Evolutionary conservation across 2,113 vertebrate species (phyloP), one percentile per base, ranked within the genome.

Genomic region (Labeo rohita): DNA sequence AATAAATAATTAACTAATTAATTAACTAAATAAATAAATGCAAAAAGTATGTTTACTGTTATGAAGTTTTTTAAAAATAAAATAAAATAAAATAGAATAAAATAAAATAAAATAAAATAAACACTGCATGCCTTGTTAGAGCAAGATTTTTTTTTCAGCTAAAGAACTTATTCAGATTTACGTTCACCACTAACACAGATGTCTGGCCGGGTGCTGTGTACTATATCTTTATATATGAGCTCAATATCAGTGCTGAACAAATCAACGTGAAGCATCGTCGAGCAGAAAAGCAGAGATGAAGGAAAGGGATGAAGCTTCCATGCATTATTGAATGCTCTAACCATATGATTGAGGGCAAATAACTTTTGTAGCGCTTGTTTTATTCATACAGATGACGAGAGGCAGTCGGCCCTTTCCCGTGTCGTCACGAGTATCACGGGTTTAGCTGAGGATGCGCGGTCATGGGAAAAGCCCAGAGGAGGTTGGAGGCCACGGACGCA

Each of bases 321-420:
- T 86, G 50, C 80, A 88, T 86, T 79, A 79, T 68, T 86, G 80
- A 76, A 88, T 66, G 80, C 43, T 74, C 70, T 76, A 84, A 85
- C 83, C 72, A 56, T 47, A 77, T 56, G 70, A 66, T 49, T 21
- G 45, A 63, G 49, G 74, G 74, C 84, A 77, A 50, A 66, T 85
- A 66, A 68, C 84, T 79, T 85, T 66, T 11, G 52, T 72, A 47
- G 36, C 56, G 18, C 79, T 50, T 83, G 80, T 83, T 83, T 82
- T 80, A 85, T 85, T 56, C 80, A 49, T 70, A 49, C 52, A 68
- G 36, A 78, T 66, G 74, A 85, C 54, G 63, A 79, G 59, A 66
- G 12, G 45, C 74, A 28, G 28, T 28, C 28, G 28, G 28, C 28
- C 28, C 28, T 28, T 28, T 28, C 28, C 28, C 5, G 12, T 50